Evolutionary conservation across 35 echinoderm and acorn worm species (phyloP), one percentile per base, ranked within the genome.

Genomic region (Strongylocentrotus purpuratus): DNA sequence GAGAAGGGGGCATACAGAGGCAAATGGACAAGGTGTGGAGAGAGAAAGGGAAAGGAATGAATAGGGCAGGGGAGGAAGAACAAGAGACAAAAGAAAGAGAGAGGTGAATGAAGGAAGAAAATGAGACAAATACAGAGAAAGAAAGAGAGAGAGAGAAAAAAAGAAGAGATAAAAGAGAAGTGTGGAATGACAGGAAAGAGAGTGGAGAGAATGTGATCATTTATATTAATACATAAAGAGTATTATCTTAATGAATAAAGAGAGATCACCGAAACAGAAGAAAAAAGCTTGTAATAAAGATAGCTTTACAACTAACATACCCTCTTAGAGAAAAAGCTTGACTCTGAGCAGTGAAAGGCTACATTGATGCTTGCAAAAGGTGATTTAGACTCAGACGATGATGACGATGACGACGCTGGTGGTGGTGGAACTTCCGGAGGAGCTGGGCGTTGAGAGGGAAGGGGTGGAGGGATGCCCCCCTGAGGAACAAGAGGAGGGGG

Each of bases 361-460:
- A 89, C 87, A 45, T 89, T 33, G 87, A 89, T 89, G 87, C 45
- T 89, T 33, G 87, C 87, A 45, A 89, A 89, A 22, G 87, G 87
- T 46, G 45, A 45, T 46, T 89, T 33, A 33, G 87, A 33, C 18
- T 31, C 12, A 33, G 87, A 33, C 2, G 87, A 89, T 20, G 32
- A 9, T 41, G 87, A 25, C 20, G 45, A 8, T 20, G 87, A 46
- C 9, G 87, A 46, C 12, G 45, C 0, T 31, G 2, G 31, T 89
- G 87, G 87, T 89, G 87, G n/a, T 15, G 87, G 87, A 10, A 89
- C 87, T 45, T 33, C 31, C 45, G 20, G 87, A 46, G 87, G 87
- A 17, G 45, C 45, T 45, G 87, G 87, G 87, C 9, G 9, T 33
- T 89, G 87, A 46, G 87, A 45, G 33, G 87, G 87, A 9, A 89